These are phyloP conservation scores for Agrochola litura DNA, from an alignment of 2,888 invertebrate genomes.

Conservation along the genomic window DNA sequence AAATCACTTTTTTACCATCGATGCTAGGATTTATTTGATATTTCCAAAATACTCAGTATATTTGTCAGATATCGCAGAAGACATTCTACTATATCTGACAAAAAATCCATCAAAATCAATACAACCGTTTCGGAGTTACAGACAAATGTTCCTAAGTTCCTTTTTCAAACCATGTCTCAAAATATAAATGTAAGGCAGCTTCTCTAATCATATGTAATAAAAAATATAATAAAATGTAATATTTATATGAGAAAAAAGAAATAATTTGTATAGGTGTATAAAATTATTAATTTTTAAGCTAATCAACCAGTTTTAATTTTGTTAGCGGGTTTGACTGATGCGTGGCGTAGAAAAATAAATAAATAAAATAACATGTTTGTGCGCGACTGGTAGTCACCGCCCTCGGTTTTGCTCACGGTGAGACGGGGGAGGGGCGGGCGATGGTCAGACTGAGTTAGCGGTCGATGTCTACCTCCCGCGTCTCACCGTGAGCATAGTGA, in stretches of 20 bases:
- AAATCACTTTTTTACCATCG: too few species aligned
- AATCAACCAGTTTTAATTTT: constrained; percentile 33
- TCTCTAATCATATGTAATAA: constrained; percentile 47
- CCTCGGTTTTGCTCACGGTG: too few species aligned
- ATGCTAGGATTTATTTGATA: too few species aligned
- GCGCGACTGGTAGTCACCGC: too few species aligned
- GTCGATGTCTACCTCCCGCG: too few species aligned
- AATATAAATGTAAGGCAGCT: constrained; percentile 60
- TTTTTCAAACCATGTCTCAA: constrained; percentile 44
- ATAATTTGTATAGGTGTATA: constrained; percentile 64
- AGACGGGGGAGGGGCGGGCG: too few species aligned
- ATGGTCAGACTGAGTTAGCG: too few species aligned
- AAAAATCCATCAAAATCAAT: neutral
- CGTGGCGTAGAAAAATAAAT: constrained; percentile 2
- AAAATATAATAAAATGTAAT: constrained; percentile 57
- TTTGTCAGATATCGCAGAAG: neutral
- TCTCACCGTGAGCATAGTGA: too few species aligned
- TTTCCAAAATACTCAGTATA: too few species aligned
- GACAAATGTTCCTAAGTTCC: constrained; percentile 5
- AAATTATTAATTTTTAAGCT: constrained; percentile 54
- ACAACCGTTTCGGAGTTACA: neutral
- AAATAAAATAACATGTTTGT: too few species aligned
- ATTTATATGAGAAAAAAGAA: constrained; percentile 59
- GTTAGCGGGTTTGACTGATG: constrained; percentile 12
- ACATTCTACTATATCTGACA: neutral